Evolutionary conservation across 30 jellyfish, hydroid and myxozoan genomes (phyloP), one percentile per base, ranked within the genome.

Genomic region (Morbakka virulenta): DNA sequence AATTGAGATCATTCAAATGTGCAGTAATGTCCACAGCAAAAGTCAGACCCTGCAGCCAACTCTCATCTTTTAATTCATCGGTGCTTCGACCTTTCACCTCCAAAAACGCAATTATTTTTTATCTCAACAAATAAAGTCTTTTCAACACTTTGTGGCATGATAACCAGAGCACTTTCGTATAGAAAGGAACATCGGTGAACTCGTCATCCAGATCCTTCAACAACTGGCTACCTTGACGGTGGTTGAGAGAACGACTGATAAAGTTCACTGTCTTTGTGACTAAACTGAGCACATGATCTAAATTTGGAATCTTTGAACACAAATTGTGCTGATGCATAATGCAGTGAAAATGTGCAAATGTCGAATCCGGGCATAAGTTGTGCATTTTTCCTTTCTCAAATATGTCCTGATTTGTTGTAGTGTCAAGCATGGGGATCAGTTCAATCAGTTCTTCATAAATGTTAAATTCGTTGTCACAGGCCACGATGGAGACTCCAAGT

Each of bases 21-120:
- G 79, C 79, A 64, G 62, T 64, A 11, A 67, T 50, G 41, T 33
- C 62, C 79, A 67, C 79, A 17, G 62, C 3, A 24, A 67, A 67
- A 22, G 62, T 62, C 17, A 33, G 24, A 32, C 6, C 79, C 33
- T 32, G 24, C 20, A 33, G 26, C 79, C 53, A 67, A 32, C 2
- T 6, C 33, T 67, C 41, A 67, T 67, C 26, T 67, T 47, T 17
- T 28, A 29, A 32, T 30, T 67, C 53, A 27, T 47, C 33, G 72
- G 41, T 50, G 53, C 33, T 62, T 4, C 24, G 73, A 29, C 79
- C 53, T 27, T 67, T 67, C 79, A 4, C 33, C 33, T 27, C 72
- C 33, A 47, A 67, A 50, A 33, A 1, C 14, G 22, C 62, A 14
- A 27, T 47, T 2, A 33, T 67, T 50, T 29, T 47, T 47, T 67